Percentiles rank a stretch among this genome's conserved stretches.
phyloP scores from a whole-genome alignment of 2,888 invertebrate genomes.

The Ochropacha duplaris region DNA sequence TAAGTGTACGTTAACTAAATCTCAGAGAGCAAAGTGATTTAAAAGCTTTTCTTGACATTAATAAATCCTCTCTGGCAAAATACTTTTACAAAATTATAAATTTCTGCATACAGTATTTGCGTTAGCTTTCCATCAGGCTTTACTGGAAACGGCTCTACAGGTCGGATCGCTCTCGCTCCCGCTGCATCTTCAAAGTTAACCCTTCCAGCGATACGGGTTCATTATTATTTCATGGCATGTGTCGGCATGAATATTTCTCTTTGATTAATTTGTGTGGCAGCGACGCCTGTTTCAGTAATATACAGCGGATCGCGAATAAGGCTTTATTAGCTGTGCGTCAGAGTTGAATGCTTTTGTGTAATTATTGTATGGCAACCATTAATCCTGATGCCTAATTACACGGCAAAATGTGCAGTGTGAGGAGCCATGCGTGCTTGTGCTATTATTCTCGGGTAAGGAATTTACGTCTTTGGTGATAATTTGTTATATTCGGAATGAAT shows the following conservation, averaged over 20 bases:
- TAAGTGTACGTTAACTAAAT: too few relatives aligned
- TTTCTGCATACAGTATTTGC: too few relatives aligned
- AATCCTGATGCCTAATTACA: slow-evolving; percentile 21
- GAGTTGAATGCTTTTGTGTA: slow-evolving; percentile 44
- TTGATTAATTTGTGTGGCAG: slow-evolving; percentile 75
- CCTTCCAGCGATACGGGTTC: slow-evolving; percentile 59
- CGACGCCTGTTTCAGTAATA: slow-evolving; percentile 40
- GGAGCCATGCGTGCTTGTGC: background rate
- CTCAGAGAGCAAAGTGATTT: too few relatives aligned
- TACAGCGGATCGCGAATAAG: slow-evolving; percentile 30
- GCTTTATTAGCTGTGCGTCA: slow-evolving; percentile 61
- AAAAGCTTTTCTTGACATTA: too few relatives aligned
- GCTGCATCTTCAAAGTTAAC: slow-evolving; percentile 25
- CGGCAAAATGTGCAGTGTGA: slow-evolving; percentile 2
- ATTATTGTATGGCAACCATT: slow-evolving; percentile 29
- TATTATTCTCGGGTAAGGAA: background rate
- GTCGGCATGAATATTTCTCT: slow-evolving; percentile 80
- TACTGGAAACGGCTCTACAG: background rate
- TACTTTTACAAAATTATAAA: too few relatives aligned
- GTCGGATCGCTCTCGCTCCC: slow-evolving; percentile 7
- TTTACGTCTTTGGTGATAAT: background rate
- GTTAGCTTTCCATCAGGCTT: too few relatives aligned
- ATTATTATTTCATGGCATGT: slow-evolving; percentile 81
- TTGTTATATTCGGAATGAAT: background rate
- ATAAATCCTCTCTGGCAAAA: too few relatives aligned